Conservation (phyloP, 2,797 vertebrate genomes). For the Gastrophryne carolinensis region DNA sequence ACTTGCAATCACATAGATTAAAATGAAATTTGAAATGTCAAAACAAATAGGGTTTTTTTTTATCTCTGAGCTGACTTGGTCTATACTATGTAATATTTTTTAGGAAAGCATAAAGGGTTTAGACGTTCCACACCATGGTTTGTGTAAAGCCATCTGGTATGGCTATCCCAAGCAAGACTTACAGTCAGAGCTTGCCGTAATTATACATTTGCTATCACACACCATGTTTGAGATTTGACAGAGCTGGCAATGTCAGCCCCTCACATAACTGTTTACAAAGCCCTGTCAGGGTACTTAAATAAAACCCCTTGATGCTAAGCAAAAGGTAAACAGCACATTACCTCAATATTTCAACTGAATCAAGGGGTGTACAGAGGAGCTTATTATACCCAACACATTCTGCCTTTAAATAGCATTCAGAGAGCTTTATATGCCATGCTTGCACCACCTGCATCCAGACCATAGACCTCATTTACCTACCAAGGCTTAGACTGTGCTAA, state of each 20-base stretch:
- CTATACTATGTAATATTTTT: too few species aligned
- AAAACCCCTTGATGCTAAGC: constrained; percentile 1
- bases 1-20: too few species aligned
- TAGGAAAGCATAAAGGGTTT: too few species aligned
- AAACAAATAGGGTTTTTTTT: too few species aligned
- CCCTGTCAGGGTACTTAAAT: not conserved
- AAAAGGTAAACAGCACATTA: constrained; percentile 1
- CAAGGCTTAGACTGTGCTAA: not conserved
- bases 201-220: not conserved
- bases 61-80: too few species aligned
- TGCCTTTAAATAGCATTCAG: not conserved
- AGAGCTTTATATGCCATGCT: not conserved
- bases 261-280: not conserved
- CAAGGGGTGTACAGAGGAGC: not conserved
- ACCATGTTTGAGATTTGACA: constrained; percentile 2
- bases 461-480: not conserved
- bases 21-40: too few species aligned
- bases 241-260: not conserved
- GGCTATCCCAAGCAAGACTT: not conserved
- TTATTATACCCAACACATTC: not conserved
- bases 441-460: not conserved
- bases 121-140: too few species aligned
- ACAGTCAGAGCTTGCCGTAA: not conserved
- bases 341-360: not conserved
- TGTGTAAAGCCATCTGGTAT: too few species aligned